These are phyloP conservation scores for Stegodyphus mimosarum DNA, from an alignment of 1,140 invertebrate genomes.

Conservation along the genomic window DNA sequence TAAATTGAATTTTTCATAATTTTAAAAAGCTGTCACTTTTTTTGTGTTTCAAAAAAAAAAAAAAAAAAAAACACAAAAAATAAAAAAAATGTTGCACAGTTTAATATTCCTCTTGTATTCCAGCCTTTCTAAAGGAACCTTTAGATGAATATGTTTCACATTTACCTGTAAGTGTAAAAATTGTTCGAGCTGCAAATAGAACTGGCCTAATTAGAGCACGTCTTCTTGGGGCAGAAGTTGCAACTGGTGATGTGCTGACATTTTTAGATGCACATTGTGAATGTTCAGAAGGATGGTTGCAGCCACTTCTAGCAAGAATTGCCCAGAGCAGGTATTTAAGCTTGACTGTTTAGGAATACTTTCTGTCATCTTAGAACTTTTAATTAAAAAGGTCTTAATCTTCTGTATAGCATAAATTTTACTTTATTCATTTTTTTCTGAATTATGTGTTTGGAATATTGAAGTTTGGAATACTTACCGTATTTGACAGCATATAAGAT, in stretches of 20 bases:
- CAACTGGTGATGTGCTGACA: slow-evolving; percentile 83
- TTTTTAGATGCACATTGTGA: slow-evolving; percentile 97
- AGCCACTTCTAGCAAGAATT: slow-evolving; percentile 84
- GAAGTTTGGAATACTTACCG: too few relatives aligned
- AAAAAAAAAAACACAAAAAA: background rate
- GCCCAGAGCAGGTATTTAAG: slow-evolving; percentile 72
- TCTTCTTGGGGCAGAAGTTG: slow-evolving; percentile 82
- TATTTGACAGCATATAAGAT: too few relatives aligned
- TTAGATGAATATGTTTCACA: slow-evolving; percentile 82
- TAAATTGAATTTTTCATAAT: background rate
- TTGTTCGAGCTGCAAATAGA: slow-evolving; percentile 78
- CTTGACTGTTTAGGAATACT: too few relatives aligned
- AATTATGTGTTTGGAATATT: too few relatives aligned
- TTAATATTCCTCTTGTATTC: background rate
- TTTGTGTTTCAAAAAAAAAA: background rate
- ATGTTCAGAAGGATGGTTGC: slow-evolving; percentile 89
- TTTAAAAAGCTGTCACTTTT: background rate
- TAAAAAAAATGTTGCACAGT: background rate
- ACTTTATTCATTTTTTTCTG: too few relatives aligned
- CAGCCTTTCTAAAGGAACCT: slow-evolving; percentile 77
- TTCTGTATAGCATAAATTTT: too few relatives aligned
- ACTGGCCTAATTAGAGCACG: slow-evolving; percentile 88
- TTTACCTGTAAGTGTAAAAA: slow-evolving; percentile 74
- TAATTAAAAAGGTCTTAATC: too few relatives aligned
- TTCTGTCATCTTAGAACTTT: too few relatives aligned